phyloP scores from a whole-genome alignment of 2,888 invertebrate species.

The Drosophila borealis region DNA sequence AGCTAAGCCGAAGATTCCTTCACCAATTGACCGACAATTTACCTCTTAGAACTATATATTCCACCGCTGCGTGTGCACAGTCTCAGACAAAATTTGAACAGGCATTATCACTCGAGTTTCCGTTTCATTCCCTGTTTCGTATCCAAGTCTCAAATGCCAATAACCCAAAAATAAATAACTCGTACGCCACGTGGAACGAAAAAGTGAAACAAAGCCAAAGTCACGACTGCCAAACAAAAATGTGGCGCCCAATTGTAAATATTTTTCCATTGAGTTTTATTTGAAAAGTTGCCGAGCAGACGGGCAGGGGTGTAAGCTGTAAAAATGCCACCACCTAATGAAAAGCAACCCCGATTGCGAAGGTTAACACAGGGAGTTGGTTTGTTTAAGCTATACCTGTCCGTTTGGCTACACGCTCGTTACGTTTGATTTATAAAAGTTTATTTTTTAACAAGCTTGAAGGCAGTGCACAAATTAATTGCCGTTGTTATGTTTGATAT shows the following conservation, averaged over 20 bases:
- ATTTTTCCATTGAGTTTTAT: constrained; percentile 77
- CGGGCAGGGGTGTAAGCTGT: constrained; percentile 21
- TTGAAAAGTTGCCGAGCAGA: constrained; percentile 65
- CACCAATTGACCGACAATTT: neutral
- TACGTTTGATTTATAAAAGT: constrained; percentile 80
- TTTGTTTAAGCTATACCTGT: constrained; percentile 43
- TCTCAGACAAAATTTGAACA: constrained; percentile 30
- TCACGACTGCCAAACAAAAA: constrained; percentile 70
- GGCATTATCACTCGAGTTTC: constrained; percentile 26
- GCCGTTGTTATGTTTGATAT: constrained; percentile 78
- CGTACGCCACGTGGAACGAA: constrained; percentile 58
- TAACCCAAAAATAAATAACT: constrained; percentile 78
- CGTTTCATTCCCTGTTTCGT: constrained; percentile 9
- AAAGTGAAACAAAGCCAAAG: constrained; percentile 63
- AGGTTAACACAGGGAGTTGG: neutral
- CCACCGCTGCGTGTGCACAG: constrained; percentile 5
- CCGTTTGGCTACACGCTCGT: constrained; percentile 74
- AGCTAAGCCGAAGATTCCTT: neutral
- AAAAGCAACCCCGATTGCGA: constrained; percentile 47
- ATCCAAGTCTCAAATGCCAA: constrained; percentile 60
- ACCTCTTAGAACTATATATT: neutral
- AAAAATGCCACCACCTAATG: constrained; percentile 59
- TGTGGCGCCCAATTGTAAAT: constrained; percentile 70
- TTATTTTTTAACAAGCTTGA: constrained; percentile 64
- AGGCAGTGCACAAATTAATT: constrained; percentile 74